Percentiles rank a stretch among this genome's conserved stretches.
Conservation (phyloP, 2,797 vertebrate species). For the Spea hammondii region DNA sequence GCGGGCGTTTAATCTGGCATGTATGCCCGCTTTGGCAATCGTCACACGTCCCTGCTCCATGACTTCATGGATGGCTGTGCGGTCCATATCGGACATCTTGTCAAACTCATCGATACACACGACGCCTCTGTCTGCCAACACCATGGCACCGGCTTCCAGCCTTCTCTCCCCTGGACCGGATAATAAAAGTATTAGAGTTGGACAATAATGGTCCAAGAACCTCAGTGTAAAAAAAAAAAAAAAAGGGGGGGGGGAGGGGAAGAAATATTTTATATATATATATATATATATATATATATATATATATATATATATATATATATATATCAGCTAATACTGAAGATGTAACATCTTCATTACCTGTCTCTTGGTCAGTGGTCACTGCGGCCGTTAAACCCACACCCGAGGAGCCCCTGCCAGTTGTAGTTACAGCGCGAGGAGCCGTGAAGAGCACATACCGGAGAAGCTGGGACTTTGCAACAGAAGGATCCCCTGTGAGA, state of each 20-base stretch:
- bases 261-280: no score
- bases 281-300: no score
- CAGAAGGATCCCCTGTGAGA: slow-evolving; percentile 87
- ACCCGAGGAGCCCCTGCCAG: slow-evolving; percentile 89
- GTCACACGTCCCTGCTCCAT: slow-evolving; percentile 98
- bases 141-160: slow-evolving; percentile 94
- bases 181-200: background rate
- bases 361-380: slow-evolving; percentile 94
- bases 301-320: no score
- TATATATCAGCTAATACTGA: background rate
- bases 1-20: slow-evolving; percentile 94
- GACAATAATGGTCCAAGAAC: no score
- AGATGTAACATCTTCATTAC: slow-evolving; percentile 61
- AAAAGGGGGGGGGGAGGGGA: no score
- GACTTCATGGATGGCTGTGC: slow-evolving; percentile 97
- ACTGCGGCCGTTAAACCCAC: slow-evolving; percentile 94
- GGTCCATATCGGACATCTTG: slow-evolving; percentile 97
- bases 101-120: slow-evolving; percentile 98
- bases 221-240: no score
- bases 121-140: slow-evolving; percentile 89
- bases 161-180: slow-evolving; percentile 80
- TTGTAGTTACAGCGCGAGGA: slow-evolving; percentile 90
- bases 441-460: slow-evolving; percentile 90
- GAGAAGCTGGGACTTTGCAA: slow-evolving; percentile 95
- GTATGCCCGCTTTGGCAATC: slow-evolving; percentile 96